A percentile compares a stretch with the other conserved stretches of the same genome.
Evolutionary conservation across 2,888 invertebrate genomes (phyloP).

Genomic region (Amphipyra berbera): DNA sequence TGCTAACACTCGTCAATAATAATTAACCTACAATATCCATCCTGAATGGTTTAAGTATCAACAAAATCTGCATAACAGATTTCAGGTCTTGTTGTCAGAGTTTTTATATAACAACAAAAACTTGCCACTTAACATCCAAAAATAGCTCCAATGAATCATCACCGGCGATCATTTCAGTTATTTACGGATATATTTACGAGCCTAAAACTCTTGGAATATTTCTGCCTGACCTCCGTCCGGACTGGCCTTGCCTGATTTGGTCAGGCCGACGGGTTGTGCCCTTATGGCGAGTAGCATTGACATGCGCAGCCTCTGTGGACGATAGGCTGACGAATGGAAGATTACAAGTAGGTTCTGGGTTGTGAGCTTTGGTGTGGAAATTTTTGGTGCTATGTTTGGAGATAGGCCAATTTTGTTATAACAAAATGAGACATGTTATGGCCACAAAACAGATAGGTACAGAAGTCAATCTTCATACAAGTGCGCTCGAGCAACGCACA

Average conservation of each 20-base stretch:
- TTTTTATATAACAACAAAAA: conserved; percentile 1
- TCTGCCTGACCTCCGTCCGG: conserved; percentile 57
- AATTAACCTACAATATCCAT: no score
- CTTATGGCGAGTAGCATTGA: conserved; percentile 54
- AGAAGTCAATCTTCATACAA: no score
- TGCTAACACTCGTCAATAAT: no score
- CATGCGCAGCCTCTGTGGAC: conserved; percentile 4
- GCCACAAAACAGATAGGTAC: no score
- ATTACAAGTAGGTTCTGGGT: background rate
- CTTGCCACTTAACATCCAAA: conserved; percentile 4
- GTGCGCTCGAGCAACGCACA: no score
- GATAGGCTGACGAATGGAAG: conserved; percentile 16
- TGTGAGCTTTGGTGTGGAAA: no score
- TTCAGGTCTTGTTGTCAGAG: background rate
- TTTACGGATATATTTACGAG: conserved; percentile 37
- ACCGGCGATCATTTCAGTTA: conserved; percentile 27
- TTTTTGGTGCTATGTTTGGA: no score
- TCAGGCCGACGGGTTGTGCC: conserved; percentile 61
- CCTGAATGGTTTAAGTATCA: background rate
- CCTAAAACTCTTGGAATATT: conserved; percentile 40
- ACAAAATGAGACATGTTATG: no score
- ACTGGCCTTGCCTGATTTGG: conserved; percentile 69
- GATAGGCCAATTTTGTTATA: no score
- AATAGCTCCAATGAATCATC: conserved; percentile 33
- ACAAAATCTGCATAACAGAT: background rate